phyloP scores from a whole-genome alignment of 2,888 invertebrate species.

The Apotomis capreana region DNA sequence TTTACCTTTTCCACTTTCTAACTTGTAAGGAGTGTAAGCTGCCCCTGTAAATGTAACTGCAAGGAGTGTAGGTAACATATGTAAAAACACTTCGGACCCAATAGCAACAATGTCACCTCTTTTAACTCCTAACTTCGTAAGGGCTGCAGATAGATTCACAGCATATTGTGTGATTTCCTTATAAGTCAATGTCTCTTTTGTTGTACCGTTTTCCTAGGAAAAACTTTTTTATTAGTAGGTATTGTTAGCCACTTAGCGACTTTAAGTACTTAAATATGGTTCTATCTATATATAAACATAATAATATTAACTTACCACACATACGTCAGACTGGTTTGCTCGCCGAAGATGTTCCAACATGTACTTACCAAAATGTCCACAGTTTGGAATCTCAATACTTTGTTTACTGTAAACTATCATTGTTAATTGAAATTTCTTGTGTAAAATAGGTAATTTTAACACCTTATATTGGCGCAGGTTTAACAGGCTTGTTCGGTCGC shows the following conservation, averaged over 20 bases:
- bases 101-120: conserved; percentile 6
- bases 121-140: not conserved
- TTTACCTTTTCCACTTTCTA: conserved; percentile 3
- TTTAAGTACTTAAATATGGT: too few relatives aligned
- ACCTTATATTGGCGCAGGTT: not conserved
- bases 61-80: not conserved
- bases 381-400: not conserved
- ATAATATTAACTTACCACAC: conserved; percentile 9
- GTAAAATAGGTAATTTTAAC: too few relatives aligned
- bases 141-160: not conserved
- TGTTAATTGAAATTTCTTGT: not conserved
- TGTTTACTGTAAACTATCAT: conserved; percentile 4
- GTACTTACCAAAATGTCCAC: conserved; percentile 18
- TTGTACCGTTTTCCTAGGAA: conserved; percentile 6
- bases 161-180: conserved; percentile 5
- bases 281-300: too few relatives aligned
- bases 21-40: not conserved
- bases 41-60: conserved; percentile 19
- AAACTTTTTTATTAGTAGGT: too few relatives aligned
- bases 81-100: not conserved
- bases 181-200: conserved; percentile 12
- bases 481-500: too few relatives aligned
- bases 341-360: conserved; percentile 5
- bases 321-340: not conserved
- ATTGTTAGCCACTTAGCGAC: too few relatives aligned